These are phyloP conservation scores for Tetranychus cinnabarinus DNA, from an alignment of 1,140 invertebrate species.

Conservation along the genomic window DNA sequence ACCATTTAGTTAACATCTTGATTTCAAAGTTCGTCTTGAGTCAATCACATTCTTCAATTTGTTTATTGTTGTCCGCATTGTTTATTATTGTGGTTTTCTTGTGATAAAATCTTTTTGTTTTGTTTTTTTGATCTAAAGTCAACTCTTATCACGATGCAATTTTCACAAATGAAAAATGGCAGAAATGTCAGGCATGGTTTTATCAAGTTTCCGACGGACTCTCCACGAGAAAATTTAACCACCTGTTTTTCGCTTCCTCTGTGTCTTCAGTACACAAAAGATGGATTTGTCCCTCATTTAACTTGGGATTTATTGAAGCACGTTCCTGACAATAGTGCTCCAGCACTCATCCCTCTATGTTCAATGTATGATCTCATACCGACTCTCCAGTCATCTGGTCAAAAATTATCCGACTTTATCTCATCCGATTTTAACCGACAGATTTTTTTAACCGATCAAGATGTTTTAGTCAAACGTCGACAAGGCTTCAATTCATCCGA, in stretches of 20 bases:
- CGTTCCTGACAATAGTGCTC: background rate
- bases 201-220: too few species aligned
- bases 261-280: conserved; percentile 10
- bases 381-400: background rate
- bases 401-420: background rate
- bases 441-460: background rate
- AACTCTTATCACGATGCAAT: too few species aligned
- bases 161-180: too few species aligned
- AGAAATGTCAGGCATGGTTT: too few species aligned
- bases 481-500: background rate
- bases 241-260: background rate
- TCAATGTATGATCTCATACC: background rate
- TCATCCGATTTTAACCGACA: background rate
- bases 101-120: too few species aligned
- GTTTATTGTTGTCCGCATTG: too few species aligned
- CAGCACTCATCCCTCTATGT: conserved; percentile 9
- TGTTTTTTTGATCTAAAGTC: too few species aligned
- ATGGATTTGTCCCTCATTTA: conserved; percentile 13
- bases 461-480: background rate
- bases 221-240: too few species aligned
- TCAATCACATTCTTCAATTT: too few species aligned
- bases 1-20: too few species aligned
- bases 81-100: too few species aligned
- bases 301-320: conserved; percentile 8
- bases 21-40: too few species aligned